phyloP scores from a whole-genome alignment of 1,140 invertebrate species.

The Alviniconcha marisindica region DNA sequence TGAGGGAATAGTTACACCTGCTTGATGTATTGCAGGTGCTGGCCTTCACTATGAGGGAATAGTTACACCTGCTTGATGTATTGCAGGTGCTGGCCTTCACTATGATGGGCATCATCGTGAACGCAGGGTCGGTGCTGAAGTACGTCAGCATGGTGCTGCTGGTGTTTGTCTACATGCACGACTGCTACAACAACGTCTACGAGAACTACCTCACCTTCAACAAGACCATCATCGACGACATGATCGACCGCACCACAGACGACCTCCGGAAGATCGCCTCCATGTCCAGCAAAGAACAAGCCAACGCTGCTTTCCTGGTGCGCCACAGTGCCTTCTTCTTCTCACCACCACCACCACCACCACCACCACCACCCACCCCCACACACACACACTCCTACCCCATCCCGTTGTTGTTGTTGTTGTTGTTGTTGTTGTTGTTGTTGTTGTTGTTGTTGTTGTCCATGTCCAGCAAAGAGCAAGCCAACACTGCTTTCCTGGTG shows the following conservation, averaged over 20 bases:
- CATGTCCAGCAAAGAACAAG: slow-evolving; percentile 69
- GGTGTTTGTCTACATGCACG: slow-evolving; percentile 74
- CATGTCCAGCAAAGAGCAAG: slow-evolving; percentile 69
- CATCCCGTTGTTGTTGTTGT: too few relatives aligned
- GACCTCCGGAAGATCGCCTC: slow-evolving; percentile 72
- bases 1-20: too few relatives aligned
- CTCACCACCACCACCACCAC: too few relatives aligned
- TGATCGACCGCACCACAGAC: slow-evolving; percentile 71
- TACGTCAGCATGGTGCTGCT: slow-evolving; percentile 72
- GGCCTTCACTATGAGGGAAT: too few relatives aligned
- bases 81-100: slow-evolving; percentile 68
- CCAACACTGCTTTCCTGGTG: slow-evolving; percentile 69
- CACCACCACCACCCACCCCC: too few relatives aligned
- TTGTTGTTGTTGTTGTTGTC: too few relatives aligned
- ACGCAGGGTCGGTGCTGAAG: slow-evolving; percentile 71
- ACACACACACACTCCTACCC: neutral
- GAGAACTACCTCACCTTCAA: slow-evolving; percentile 74
- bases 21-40: too few relatives aligned
- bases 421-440: too few relatives aligned
- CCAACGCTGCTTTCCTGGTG: slow-evolving; percentile 69
- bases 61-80: too few relatives aligned
- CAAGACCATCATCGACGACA: slow-evolving; percentile 69
- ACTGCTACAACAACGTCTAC: slow-evolving; percentile 74
- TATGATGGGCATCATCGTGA: slow-evolving; percentile 75
- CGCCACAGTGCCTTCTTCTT: neutral